Percentiles rank a stretch among this genome's conserved stretches.
These are phyloP conservation scores for Lipophrys pholis DNA, from an alignment of 2,113 vertebrate species.

Conservation along the genomic window DNA sequence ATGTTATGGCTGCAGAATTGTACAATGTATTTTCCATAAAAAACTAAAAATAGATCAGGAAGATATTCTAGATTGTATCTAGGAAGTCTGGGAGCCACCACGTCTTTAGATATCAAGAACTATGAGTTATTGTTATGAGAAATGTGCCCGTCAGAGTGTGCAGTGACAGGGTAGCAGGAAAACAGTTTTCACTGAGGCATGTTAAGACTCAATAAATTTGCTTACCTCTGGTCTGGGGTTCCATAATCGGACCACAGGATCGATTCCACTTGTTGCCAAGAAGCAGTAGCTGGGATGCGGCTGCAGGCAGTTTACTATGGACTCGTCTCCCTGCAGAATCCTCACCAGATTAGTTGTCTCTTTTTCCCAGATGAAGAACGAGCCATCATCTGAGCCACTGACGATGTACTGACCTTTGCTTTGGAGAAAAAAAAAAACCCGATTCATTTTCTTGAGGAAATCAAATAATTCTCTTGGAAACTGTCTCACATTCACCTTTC, in stretches of 20 bases:
- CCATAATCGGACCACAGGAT: constrained; percentile 97
- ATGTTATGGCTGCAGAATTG: no score
- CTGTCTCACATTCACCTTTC: no score
- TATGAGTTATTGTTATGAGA: no score
- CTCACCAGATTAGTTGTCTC: constrained; percentile 96
- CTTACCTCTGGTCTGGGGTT: constrained; percentile 94
- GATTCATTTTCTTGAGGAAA: background rate
- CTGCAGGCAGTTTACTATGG: constrained; percentile 98
- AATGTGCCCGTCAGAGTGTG: no score
- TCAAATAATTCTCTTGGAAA: background rate
- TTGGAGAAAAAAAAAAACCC: constrained; percentile 24
- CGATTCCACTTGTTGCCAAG: constrained; percentile 97
- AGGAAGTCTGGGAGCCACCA: no score
- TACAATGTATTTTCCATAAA: no score
- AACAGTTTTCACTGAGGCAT: no score
- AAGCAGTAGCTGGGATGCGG: constrained; percentile 98
- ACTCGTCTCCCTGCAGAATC: constrained; percentile 97
- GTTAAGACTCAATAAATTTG: background rate
- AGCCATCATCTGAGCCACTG: constrained; percentile 97
- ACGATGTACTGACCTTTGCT: constrained; percentile 98
- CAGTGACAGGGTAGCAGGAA: no score
- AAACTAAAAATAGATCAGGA: no score
- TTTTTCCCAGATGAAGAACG: constrained; percentile 99
- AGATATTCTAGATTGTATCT: no score
- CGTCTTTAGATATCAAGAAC: no score